Evolutionary conservation across 2,113 vertebrate genomes (phyloP), one percentile per base, ranked within the genome.

Genomic region (Dasyornis broadbenti): DNA sequence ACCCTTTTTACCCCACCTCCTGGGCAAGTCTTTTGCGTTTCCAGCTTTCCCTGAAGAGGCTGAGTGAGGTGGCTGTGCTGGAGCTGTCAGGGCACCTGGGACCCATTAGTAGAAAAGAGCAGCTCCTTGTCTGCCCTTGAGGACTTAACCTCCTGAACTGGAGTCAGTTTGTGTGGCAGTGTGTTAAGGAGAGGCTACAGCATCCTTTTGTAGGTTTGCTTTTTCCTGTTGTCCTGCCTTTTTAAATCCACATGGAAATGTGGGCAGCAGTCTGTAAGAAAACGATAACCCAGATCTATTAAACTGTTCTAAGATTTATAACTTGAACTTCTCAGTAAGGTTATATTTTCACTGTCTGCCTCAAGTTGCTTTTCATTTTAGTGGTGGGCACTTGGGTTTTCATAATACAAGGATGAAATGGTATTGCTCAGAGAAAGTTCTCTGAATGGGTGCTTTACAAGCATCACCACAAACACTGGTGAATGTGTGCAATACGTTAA

Each of bases 1-100:
- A 33, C 9, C 24, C 14, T 17, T 27, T 28, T 1, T 2, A n/a
- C 14, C 19, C 10, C 27, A 8, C 3, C 2, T 71, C 23, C 22
- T 52, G 53, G 79, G 14, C 39, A 40, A 23, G 5, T 24, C 42
- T 71, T 42, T 63, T n/a, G 52, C 2, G 17, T 35, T 92, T 70
- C 52, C 20, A 50, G 0, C 8, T 88, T 82, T 15, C 16, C 3
- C 0, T 13, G 31, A 37, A 10, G 47, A 24, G 28, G 33, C 47
- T 82, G 66, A 59, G n/a, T 59, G 52, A 63, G 18, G 17, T 75
- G 65, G 15, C n/a, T n/a, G 40, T 53, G 56, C 33, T 71, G 61
- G 56, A 66, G 33, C n/a, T 78, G 61, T 47, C 24, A 35, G 69
- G 54, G 37, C 42, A 53, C 6, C 13, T 84, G 66, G 44, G 40